Conservation (phyloP, 1,140 invertebrate species). For the Macrobrachium nipponense region DNA sequence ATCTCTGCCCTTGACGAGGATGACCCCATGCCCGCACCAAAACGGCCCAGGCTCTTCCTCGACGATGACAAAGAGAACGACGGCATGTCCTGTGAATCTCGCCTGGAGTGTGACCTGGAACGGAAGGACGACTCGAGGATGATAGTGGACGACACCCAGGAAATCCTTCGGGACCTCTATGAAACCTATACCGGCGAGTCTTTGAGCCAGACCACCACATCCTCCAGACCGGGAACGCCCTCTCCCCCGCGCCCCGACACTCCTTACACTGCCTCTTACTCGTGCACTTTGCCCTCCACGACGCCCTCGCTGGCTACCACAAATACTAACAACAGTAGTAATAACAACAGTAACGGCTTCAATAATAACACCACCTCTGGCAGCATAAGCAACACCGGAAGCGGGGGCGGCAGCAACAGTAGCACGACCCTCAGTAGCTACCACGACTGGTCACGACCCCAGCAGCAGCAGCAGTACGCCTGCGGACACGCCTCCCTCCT, state of each 20-base stretch:
- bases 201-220: constrained; percentile 11
- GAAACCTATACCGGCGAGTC: constrained; percentile 44
- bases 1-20: constrained; percentile 62
- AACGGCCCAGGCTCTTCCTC: constrained; percentile 48
- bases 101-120: constrained; percentile 51
- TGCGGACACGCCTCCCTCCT: constrained; percentile 78
- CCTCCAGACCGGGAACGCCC: constrained; percentile 24
- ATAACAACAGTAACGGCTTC: constrained; percentile 34
- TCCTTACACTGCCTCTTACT: constrained; percentile 30
- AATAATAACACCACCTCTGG: constrained; percentile 9
- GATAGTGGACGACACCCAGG: constrained; percentile 55
- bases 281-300: constrained; percentile 31
- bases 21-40: constrained; percentile 45
- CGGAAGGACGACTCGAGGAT: constrained; percentile 36
- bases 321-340: constrained; percentile 41
- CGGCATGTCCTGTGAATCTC: constrained; percentile 23
- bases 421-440: constrained; percentile 35
- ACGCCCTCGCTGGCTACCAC: constrained; percentile 22
- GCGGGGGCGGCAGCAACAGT: constrained; percentile 25
- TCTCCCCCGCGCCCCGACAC: constrained; percentile 47
- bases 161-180: constrained; percentile 56
- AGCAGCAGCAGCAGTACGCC: constrained; percentile 67
- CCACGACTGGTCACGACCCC: constrained; percentile 56
- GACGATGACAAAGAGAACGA: constrained; percentile 61
- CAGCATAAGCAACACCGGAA: constrained; percentile 2